Conservation (phyloP, 2,113 vertebrate species). For the Pangasianodon hypophthalmus region DNA sequence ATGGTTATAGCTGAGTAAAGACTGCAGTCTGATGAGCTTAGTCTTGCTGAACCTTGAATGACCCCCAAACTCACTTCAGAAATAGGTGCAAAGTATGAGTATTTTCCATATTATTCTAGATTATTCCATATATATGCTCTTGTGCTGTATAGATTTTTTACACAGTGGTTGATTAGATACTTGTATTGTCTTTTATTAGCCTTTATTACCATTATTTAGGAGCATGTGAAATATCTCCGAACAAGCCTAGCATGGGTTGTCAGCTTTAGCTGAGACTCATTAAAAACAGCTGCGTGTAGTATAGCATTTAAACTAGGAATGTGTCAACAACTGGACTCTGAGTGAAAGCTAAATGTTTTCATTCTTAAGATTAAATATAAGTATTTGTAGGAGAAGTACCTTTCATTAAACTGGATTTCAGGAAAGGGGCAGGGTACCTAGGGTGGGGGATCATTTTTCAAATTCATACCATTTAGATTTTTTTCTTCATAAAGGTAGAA, state of each 20-base stretch:
- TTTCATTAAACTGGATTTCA: background rate
- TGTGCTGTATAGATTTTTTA: background rate
- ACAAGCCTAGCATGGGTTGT: background rate
- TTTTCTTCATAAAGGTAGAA: background rate
- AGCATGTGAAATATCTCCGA: too few species aligned
- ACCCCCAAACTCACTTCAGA: background rate
- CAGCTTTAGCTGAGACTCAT: background rate
- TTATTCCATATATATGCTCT: background rate
- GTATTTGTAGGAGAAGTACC: background rate
- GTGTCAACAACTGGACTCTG: background rate
- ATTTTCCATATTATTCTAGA: background rate
- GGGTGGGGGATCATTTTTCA: background rate
- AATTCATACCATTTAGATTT: background rate
- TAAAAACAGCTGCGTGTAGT: background rate
- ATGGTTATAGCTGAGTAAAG: constrained; percentile 3
- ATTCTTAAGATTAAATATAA: background rate
- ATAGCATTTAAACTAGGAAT: background rate
- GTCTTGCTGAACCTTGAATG: constrained; percentile 14
- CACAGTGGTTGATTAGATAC: background rate
- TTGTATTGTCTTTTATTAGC: background rate
- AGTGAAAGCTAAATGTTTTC: background rate
- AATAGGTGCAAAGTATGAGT: background rate
- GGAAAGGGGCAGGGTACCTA: too few species aligned
- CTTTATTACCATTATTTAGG: background rate
- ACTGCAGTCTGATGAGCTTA: background rate